These are phyloP conservation scores for Umimayanthus chanpuru DNA, from an alignment of 92 coral and sea anemone species.

Conservation along the genomic window DNA sequence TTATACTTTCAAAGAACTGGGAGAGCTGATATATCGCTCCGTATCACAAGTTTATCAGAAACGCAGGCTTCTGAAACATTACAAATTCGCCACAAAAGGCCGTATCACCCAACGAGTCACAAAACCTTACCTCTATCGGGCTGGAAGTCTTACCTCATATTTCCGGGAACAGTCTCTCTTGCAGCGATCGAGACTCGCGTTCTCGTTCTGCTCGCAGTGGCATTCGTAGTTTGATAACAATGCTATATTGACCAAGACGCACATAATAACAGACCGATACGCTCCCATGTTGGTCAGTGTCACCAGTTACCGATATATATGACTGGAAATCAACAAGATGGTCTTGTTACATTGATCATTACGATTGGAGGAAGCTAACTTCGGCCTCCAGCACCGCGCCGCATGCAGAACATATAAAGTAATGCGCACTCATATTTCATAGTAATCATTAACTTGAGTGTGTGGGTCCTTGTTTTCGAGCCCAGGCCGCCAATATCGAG, in stretches of 20 bases:
- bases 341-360: too few relatives aligned
- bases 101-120: neutral
- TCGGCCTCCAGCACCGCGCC: too few relatives aligned
- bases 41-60: too few relatives aligned
- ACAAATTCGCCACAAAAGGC: neutral
- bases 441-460: neutral
- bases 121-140: neutral
- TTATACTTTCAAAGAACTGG: too few relatives aligned
- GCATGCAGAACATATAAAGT: neutral
- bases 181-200: neutral
- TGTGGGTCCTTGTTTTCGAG: neutral
- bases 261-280: neutral
- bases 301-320: neutral
- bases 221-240: neutral
- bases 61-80: too few relatives aligned
- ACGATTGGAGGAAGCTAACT: too few relatives aligned
- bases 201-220: neutral
- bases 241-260: neutral
- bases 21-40: too few relatives aligned
- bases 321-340: neutral
- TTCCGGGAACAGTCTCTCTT: neutral
- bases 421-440: too few relatives aligned
- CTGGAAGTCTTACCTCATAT: neutral
- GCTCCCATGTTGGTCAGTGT: neutral
- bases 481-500: neutral